Evolutionary conservation across 2,113 vertebrate species (phyloP), one percentile per base, ranked within the genome.

Genomic region (Cygnus buccinator): DNA sequence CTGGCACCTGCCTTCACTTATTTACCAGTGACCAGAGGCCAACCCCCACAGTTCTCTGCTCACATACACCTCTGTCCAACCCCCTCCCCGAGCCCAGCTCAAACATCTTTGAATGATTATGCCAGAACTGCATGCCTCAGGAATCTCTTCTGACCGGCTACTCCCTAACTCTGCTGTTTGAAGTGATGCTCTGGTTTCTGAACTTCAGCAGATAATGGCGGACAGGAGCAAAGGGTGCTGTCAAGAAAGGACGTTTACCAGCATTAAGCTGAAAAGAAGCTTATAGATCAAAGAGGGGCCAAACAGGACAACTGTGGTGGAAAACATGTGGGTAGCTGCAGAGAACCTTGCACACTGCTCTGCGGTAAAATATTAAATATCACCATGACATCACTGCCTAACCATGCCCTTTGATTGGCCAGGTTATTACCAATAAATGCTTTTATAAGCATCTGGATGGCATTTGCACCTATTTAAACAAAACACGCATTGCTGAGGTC

Each of bases 1-100:
- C 99, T 99, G 99, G 99, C 99, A 99, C 99, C 99, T 99, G 99
- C 98, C 98, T 99, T 98, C 98, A 99, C 99, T 99, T 99, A 99
- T 99, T 99, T 98, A 99, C 98, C 99, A 99, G 98, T 98, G 99
- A 98, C 98, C 98, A 98, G 98, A 99, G 99, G 98, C 98, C 98
- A 98, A 98, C 98, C 98, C 98, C 98, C 96, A 97, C 96, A 88
- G 98, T 89, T 97, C 95, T 95, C 97, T 81, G 92, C 89, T 97
- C 97, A 94, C 94, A 95, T 97, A 97, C 88, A 98, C 97, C 98
- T 97, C 98, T 95, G 72, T 96, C 92, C 97, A 95, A 96, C 94
- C 90, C 74, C 95, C 96, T 96, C 95, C 93, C 72, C 84, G 72
- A 92, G 96, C 84, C 89, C 94, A 57, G 68, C 96, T 96, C 97